phyloP scores from a whole-genome alignment of 2,113 vertebrate species.

The Aegithalos caudatus region DNA sequence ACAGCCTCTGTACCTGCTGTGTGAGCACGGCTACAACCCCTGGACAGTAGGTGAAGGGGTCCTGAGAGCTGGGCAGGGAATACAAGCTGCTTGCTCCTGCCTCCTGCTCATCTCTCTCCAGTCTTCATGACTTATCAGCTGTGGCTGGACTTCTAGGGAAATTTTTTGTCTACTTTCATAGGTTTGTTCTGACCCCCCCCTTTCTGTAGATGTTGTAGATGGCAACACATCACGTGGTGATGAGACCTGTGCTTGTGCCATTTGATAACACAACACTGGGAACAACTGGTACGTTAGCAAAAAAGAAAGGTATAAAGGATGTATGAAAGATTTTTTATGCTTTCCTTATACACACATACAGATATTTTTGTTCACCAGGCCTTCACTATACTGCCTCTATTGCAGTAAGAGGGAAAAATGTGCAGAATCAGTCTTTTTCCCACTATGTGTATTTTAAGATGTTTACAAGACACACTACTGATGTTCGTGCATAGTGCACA shows the following conservation, averaged over 20 bases:
- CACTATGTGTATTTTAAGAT: neutral
- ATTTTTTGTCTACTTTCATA: neutral
- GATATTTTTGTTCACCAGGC: neutral
- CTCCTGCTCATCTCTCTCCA: neutral
- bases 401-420: neutral
- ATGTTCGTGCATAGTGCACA: fast-evolving
- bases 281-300: neutral
- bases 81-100: neutral
- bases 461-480: neutral
- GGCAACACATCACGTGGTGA: neutral
- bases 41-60: neutral
- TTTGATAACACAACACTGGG: neutral
- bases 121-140: neutral
- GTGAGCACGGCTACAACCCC: neutral
- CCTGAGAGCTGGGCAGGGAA: neutral
- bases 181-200: neutral
- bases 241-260: neutral
- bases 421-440: neutral
- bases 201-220: neutral
- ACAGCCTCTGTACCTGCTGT: neutral
- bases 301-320: neutral
- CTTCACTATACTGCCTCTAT: neutral
- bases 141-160: neutral
- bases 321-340: neutral
- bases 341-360: neutral